Percentiles rank a stretch among this genome's conserved stretches.
phyloP scores from a whole-genome alignment of 2,113 vertebrate genomes.

The Rattus norvegicus region GRCr8 NC_086036.1:54205501-54206000 shows the following conservation, averaged over 20 bases:
- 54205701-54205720: background rate
- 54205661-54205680: background rate
- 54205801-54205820: background rate
- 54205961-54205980: background rate
- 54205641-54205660: background rate
- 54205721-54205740: background rate
- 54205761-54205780: background rate
- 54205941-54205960: background rate
- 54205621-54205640: background rate
- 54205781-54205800: background rate
- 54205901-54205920: background rate
- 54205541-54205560: no score
- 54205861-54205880: background rate
- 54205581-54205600: no score
- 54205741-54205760: background rate
- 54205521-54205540: background rate
- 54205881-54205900: background rate
- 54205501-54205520: background rate
- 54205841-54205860: background rate
- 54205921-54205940: background rate
- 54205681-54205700: background rate
- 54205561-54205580: no score
- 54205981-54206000: background rate
- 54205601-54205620: background rate
- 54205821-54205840: background rate